Conservation (phyloP, 2,888 invertebrate genomes). For the Crossocerus cetratus region DNA sequence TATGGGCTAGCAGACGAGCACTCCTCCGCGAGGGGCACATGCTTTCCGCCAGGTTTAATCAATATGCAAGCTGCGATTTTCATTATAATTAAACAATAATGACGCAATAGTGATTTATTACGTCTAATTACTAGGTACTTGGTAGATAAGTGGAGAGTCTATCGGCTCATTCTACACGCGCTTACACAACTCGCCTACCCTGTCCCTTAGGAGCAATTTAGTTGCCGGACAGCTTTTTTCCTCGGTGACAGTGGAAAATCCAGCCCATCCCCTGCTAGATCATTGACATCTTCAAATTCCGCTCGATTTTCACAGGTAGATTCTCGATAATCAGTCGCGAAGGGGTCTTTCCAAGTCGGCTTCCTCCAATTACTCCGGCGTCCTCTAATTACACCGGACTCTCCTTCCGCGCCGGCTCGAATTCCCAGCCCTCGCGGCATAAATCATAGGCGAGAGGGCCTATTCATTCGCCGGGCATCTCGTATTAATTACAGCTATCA, state of each 20-base stretch:
- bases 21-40: slow-evolving; percentile 33
- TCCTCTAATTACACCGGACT: not conserved
- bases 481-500: slow-evolving; percentile 53
- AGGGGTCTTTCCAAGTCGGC: slow-evolving; percentile 18
- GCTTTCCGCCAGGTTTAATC: slow-evolving; percentile 56
- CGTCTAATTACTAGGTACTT: slow-evolving; percentile 66
- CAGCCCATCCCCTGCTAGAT: too few relatives aligned
- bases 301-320: too few relatives aligned
- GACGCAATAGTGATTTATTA: slow-evolving; percentile 72
- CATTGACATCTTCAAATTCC: too few relatives aligned
- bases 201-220: too few relatives aligned
- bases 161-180: not conserved
- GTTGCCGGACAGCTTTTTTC: too few relatives aligned
- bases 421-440: slow-evolving; percentile 16
- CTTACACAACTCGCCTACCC: too few relatives aligned
- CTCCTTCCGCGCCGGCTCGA: too few relatives aligned
- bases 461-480: slow-evolving; percentile 26
- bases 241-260: too few relatives aligned
- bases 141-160: slow-evolving; percentile 42
- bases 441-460: slow-evolving; percentile 23
- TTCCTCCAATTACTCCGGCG: slow-evolving; percentile 26
- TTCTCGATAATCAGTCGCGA: slow-evolving; percentile 9
- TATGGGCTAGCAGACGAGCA: slow-evolving; percentile 16
- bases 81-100: slow-evolving; percentile 74
- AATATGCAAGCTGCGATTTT: slow-evolving; percentile 72